These are phyloP conservation scores for Lepidochitona cinerea DNA, from an alignment of 2,888 invertebrate species.

Conservation along the genomic window DNA sequence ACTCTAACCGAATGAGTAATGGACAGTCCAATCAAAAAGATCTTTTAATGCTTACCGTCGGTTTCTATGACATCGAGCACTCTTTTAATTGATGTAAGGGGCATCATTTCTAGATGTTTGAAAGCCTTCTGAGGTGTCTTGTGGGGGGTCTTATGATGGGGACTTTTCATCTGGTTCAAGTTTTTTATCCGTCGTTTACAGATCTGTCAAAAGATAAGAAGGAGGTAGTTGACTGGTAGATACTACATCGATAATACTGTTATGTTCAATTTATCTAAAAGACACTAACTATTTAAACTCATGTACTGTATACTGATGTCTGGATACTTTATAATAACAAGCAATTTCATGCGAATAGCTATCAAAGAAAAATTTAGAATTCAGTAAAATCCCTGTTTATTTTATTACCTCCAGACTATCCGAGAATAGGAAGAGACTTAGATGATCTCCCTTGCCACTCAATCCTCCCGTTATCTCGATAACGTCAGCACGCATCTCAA, in stretches of 20 bases:
- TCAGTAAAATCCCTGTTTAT: no score
- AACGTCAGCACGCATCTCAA: constrained; percentile 90
- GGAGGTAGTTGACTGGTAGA: no score
- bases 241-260: no score
- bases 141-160: constrained; percentile 75
- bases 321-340: no score
- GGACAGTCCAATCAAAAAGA: no score
- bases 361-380: no score
- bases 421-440: constrained; percentile 93
- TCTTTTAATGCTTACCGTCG: constrained; percentile 75
- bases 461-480: constrained; percentile 83
- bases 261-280: no score
- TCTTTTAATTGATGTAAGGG: constrained; percentile 88
- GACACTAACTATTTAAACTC: no score
- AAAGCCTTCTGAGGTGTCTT: constrained; percentile 79
- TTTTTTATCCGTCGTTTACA: constrained; percentile 74
- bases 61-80: constrained; percentile 92
- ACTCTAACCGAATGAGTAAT: no score
- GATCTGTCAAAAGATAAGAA: constrained; percentile 70
- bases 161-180: constrained; percentile 74
- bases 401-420: constrained; percentile 90
- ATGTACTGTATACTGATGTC: no score
- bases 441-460: constrained; percentile 87
- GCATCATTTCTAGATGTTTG: constrained; percentile 92
- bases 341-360: no score